These are phyloP conservation scores for Aldrovandia affinis DNA, from an alignment of 2,797 vertebrate species.

Conservation along the genomic window DNA sequence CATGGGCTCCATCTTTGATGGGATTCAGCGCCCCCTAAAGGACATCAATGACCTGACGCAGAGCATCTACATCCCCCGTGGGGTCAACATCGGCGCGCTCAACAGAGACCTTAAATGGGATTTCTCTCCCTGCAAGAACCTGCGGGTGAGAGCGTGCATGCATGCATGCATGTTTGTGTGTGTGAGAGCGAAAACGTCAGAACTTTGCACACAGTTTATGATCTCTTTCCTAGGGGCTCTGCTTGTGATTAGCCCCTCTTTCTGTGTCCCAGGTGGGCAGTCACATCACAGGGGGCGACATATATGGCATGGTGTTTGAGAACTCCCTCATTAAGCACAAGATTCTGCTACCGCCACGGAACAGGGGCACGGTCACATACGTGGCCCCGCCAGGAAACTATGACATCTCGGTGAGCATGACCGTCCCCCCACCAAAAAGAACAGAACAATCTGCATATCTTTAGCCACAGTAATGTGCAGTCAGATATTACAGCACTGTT, in stretches of 20 bases:
- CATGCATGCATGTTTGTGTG: neutral
- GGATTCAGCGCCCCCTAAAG: conserved; percentile 93
- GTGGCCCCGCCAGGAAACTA: conserved; percentile 90
- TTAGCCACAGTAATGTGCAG: neutral
- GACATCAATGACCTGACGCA: conserved; percentile 92
- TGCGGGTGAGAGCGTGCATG: conserved; percentile 79
- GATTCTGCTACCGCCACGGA: conserved; percentile 93
- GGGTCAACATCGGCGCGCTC: conserved; percentile 92
- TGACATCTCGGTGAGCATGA: conserved; percentile 76
- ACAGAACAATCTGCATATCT: too few species aligned
- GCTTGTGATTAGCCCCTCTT: neutral
- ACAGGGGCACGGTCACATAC: conserved; percentile 92
- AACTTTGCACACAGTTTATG: too few species aligned
- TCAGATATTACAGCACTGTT: neutral
- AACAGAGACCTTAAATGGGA: conserved; percentile 95
- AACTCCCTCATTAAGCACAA: conserved; percentile 94
- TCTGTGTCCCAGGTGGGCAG: conserved; percentile 75
- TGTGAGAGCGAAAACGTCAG: too few species aligned
- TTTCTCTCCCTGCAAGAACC: conserved; percentile 84
- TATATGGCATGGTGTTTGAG: conserved; percentile 81
- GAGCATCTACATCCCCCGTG: conserved; percentile 98
- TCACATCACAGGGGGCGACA: conserved; percentile 92
- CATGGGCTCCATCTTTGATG: conserved; percentile 99
- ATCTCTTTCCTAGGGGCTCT: too few species aligned
- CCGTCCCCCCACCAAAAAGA: too few species aligned